Evolutionary conservation across 2,797 vertebrate genomes (phyloP), one percentile per base, ranked within the genome.

Genomic region (Lerista edwardsae): DNA sequence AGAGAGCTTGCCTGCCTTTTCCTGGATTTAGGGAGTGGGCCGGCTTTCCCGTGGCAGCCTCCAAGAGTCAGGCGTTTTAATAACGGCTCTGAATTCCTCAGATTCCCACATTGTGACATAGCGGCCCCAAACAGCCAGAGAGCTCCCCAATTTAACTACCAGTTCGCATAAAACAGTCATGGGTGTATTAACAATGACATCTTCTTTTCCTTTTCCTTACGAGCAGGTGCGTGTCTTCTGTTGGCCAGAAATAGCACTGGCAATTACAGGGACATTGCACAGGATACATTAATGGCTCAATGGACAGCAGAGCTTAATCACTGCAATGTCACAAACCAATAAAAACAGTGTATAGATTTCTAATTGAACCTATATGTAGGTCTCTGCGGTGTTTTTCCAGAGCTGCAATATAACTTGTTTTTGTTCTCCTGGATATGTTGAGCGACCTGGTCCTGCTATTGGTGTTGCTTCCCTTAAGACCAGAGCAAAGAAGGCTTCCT

Each of bases 91-190:
- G 75, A 29, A 86, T 41, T 85, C 88, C 84, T 89, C 27, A 79
- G 27, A 90, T 90, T 90, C 83, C 73, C 39, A 0, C 62, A 31
- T 76, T 75, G 27, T 87, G 86, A 75, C 27, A 74, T 0, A 5
- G 9, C 0, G 0, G 31, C 7, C 59, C 65, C 64, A 5, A 23
- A 79, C 23, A 84, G 75, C 19, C 2, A 29, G 64, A 85, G 39
- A 76, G 1, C 55, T 86, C 21, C 77, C 82, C 2, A 31, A 81
- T 90, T 93, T 90, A 84, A 84, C 39, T 31, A 71, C 27, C 80
- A 69, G 74, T 81, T 80, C 55, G 17, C 67, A 62, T 77, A 31
- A 77, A 88, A 25, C 14, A 39, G 21, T 79, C 0, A 0, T 87
- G 79, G 67, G 5, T 27, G 44, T 72, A 72, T 79, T 79, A 79